Evolutionary conservation across 2,797 vertebrate species (phyloP).

Genomic region (Acridotheres tristis): DNA sequence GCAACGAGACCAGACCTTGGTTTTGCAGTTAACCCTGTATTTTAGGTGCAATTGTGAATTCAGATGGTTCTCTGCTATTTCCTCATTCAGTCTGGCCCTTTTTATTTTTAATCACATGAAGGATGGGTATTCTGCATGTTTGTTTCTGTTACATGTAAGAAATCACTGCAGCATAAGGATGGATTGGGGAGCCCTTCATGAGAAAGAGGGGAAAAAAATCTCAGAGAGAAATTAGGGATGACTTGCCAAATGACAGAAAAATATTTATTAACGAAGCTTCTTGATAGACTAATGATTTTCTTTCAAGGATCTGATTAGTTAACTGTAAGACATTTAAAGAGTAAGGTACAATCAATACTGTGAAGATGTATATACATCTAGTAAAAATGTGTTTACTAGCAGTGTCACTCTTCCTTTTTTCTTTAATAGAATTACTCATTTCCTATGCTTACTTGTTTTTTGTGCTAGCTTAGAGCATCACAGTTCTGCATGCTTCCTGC

Average conservation of each 20-base stretch:
- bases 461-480: background rate
- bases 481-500: background rate
- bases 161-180: background rate
- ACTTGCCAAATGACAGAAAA: background rate
- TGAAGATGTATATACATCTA: background rate
- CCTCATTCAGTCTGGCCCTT: background rate
- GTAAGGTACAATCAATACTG: background rate
- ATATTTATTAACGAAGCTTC: background rate
- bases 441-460: background rate
- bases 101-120: background rate
- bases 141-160: background rate
- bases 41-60: background rate
- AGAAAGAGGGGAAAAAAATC: background rate
- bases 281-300: background rate
- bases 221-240: background rate
- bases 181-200: background rate
- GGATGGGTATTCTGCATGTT: background rate
- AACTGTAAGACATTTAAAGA: background rate
- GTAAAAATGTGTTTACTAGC: background rate
- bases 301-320: background rate
- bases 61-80: background rate
- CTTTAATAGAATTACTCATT: background rate
- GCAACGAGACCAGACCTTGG: accelerated
- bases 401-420: background rate
- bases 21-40: background rate